These are phyloP conservation scores for Diplodus sargus DNA, from an alignment of 2,797 vertebrate genomes.

Conservation along the genomic window DNA sequence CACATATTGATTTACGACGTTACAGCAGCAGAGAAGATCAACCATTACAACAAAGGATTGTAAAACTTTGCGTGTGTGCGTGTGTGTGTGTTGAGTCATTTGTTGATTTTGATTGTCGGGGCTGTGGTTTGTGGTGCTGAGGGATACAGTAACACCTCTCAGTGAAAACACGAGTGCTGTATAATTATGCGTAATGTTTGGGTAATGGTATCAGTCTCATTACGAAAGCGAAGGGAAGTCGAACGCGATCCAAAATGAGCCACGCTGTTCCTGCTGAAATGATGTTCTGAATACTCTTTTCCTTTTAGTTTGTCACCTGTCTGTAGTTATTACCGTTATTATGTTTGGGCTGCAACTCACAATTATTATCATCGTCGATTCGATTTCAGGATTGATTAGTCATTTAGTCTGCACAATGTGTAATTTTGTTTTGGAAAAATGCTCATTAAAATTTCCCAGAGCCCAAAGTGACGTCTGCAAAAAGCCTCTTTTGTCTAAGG, in stretches of 20 bases:
- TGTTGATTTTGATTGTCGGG: not conserved
- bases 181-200: not conserved
- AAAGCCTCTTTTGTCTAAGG: no score
- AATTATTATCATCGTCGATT: no score
- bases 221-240: not conserved
- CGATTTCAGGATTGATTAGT: no score
- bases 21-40: no score
- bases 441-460: no score
- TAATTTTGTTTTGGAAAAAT: no score
- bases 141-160: not conserved
- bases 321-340: not conserved
- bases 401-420: no score
- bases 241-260: no score
- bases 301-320: not conserved
- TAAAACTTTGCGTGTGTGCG: not conserved
- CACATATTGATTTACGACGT: not conserved
- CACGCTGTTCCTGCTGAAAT: not conserved
- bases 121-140: not conserved
- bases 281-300: not conserved
- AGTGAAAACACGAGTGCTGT: not conserved
- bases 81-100: no score
- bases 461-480: no score
- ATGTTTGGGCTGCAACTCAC: no score
- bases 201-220: not conserved
- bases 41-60: not conserved